A percentile compares a stretch with the other conserved stretches of the same genome.
phyloP scores from a whole-genome alignment of 2,113 vertebrate genomes.

The Tichodroma muraria region DNA sequence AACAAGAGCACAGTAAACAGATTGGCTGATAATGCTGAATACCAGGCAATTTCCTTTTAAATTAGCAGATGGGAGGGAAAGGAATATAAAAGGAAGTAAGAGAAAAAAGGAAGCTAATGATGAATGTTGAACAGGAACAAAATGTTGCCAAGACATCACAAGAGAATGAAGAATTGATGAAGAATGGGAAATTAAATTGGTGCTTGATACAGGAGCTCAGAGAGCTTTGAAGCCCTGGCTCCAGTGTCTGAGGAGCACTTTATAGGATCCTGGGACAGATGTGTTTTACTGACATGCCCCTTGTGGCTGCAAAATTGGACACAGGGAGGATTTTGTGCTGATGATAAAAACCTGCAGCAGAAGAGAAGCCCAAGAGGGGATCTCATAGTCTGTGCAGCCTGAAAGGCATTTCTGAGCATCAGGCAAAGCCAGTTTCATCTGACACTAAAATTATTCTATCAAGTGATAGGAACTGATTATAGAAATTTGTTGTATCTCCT shows the following conservation, averaged over 20 bases:
- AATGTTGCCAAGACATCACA: slow-evolving; percentile 46
- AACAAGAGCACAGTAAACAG: slow-evolving; percentile 46
- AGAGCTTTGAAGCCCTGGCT: background rate
- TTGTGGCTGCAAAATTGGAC: background rate
- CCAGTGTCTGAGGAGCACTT: background rate
- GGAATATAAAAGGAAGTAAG: slow-evolving; percentile 45
- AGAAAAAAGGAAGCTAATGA: slow-evolving; percentile 37
- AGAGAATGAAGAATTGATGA: slow-evolving; percentile 46
- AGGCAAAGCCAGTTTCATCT: background rate
- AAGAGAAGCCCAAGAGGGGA: background rate
- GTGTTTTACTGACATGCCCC: background rate
- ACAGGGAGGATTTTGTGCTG: background rate
- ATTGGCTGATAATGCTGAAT: slow-evolving; percentile 49
- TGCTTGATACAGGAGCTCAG: background rate
- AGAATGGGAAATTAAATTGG: slow-evolving; percentile 48
- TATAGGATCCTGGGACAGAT: background rate
- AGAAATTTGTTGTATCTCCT: slow-evolving; percentile 25
- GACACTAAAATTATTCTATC: slow-evolving; percentile 11
- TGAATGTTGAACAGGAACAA: slow-evolving; percentile 28
- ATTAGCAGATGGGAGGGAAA: slow-evolving; percentile 59
- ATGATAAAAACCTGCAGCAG: background rate
- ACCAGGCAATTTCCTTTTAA: slow-evolving; percentile 52
- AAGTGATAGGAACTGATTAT: slow-evolving; percentile 23
- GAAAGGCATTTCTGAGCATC: background rate
- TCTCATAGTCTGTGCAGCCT: background rate